These are phyloP conservation scores for Potorous gilbertii DNA, from an alignment of 2,797 vertebrate genomes.

Conservation along the genomic window DNA sequence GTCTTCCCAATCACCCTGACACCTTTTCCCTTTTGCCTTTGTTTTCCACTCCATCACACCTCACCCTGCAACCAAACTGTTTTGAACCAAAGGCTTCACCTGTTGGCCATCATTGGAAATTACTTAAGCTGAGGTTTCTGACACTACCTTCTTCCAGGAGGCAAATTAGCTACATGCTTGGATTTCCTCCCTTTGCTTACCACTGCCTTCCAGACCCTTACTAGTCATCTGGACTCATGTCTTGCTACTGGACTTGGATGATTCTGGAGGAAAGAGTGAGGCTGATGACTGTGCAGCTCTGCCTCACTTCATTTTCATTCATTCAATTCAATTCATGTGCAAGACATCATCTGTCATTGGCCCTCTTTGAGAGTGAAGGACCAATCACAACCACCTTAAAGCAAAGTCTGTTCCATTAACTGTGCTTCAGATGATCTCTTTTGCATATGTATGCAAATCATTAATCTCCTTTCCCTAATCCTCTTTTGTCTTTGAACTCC, in stretches of 20 bases:
- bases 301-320: neutral
- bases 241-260: neutral
- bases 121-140: neutral
- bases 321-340: neutral
- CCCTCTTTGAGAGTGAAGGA: neutral
- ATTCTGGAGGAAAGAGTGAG: neutral
- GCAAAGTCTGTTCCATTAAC: neutral
- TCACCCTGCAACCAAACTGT: slow-evolving; percentile 59
- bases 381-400: neutral
- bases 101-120: slow-evolving; percentile 24
- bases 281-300: neutral
- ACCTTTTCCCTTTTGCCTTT: neutral
- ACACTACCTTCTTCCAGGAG: neutral
- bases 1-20: neutral
- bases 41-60: neutral
- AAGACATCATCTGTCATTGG: neutral
- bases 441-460: neutral
- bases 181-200: neutral
- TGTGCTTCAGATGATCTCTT: neutral
- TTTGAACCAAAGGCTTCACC: neutral
- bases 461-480: neutral
- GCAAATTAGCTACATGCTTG: neutral
- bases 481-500: neutral
- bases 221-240: neutral
- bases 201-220: neutral